Percentiles rank a stretch among this genome's conserved stretches.
These are phyloP conservation scores for Ceramica pisi DNA, from an alignment of 2,888 invertebrate genomes.

Conservation along the genomic window DNA sequence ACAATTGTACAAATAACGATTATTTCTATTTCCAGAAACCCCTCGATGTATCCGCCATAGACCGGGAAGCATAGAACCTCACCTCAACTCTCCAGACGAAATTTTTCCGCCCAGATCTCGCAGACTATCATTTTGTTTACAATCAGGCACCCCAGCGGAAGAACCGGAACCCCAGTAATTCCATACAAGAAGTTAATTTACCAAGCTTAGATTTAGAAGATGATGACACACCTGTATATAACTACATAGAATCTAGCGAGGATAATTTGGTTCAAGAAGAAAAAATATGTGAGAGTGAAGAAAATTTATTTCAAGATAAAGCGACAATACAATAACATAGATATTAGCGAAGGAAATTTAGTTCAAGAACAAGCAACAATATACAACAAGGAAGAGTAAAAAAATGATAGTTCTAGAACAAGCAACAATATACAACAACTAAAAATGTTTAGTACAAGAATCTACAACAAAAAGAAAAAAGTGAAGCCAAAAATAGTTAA, in stretches of 20 bases:
- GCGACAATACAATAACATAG: not conserved
- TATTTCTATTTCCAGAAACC: conserved; percentile 11
- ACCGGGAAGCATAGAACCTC: not conserved
- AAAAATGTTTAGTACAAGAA: too few species aligned
- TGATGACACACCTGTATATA: not conserved
- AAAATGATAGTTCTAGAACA: not conserved
- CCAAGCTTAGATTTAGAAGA: conserved; percentile 4
- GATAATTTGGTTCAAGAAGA: not conserved
- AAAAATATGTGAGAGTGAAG: not conserved
- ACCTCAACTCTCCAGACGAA: not conserved
- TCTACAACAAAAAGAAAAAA: not conserved
- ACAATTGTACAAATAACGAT: not conserved
- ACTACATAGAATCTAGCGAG: not conserved
- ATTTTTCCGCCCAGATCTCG: not conserved
- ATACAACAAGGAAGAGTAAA: not conserved
- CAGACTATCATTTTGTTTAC: conserved; percentile 18
- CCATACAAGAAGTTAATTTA: not conserved
- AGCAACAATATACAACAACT: not conserved
- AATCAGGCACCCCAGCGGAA: not conserved
- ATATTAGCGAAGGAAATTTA: not conserved
- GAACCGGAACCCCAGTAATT: not conserved
- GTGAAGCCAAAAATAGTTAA: too few species aligned
- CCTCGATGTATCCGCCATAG: not conserved
- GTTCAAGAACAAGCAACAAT: not conserved
- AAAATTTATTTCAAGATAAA: not conserved